phyloP scores from a whole-genome alignment of 1,140 invertebrate species.

The Sycophaga agraensis region DNA sequence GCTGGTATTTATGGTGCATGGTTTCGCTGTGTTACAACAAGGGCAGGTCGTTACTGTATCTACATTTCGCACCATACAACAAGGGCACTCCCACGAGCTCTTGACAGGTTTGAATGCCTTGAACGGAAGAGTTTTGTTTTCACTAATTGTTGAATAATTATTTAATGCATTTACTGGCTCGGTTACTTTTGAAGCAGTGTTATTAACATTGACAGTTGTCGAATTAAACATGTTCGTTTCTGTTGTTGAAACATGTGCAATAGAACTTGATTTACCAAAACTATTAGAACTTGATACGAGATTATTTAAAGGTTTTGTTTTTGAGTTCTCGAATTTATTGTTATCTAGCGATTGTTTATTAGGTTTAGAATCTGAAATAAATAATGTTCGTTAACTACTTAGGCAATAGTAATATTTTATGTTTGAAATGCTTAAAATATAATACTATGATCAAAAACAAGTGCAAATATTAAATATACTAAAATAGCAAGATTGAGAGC shows the following conservation, averaged over 20 bases:
- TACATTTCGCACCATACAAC: slow-evolving; percentile 64
- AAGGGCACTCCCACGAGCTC: slow-evolving; percentile 62
- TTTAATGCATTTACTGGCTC: too few relatives aligned
- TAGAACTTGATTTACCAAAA: background rate
- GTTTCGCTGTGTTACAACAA: slow-evolving; percentile 70
- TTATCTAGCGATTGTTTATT: background rate
- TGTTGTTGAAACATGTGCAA: too few relatives aligned
- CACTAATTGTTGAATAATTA: too few relatives aligned
- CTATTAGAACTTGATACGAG: background rate
- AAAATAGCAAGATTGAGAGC: too few relatives aligned
- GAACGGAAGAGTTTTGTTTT: too few relatives aligned
- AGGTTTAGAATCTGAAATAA: background rate
- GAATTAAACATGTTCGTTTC: too few relatives aligned
- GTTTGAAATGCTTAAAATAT: too few relatives aligned
- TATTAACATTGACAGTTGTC: too few relatives aligned
- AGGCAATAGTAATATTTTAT: background rate
- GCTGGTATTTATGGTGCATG: slow-evolving; percentile 45
- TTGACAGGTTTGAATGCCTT: slow-evolving; percentile 41
- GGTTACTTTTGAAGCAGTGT: background rate
- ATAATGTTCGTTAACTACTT: too few relatives aligned
- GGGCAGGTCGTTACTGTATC: slow-evolving; percentile 61
- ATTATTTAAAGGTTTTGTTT: background rate
- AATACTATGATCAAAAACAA: background rate
- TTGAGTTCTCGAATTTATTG: too few relatives aligned
- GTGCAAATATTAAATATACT: background rate